These are phyloP conservation scores for Spea hammondii DNA, from an alignment of 2,797 vertebrate genomes.

Conservation along the genomic window DNA sequence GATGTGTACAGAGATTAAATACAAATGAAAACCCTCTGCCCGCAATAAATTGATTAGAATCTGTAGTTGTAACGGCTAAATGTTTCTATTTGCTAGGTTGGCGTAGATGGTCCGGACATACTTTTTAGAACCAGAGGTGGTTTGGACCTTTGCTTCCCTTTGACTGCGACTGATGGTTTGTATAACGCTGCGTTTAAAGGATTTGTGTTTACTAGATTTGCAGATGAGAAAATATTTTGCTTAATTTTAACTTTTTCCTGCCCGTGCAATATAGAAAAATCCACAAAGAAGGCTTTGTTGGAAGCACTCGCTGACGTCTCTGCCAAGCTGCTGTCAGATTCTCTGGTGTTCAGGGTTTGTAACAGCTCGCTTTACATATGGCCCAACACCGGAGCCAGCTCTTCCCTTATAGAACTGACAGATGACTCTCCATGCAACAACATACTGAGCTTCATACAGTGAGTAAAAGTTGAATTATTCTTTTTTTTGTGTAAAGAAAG, in stretches of 20 bases:
- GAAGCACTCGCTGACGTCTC: constrained; percentile 75
- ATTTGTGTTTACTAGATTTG: neutral
- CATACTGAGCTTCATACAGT: constrained; percentile 78
- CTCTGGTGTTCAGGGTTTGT: constrained; percentile 77
- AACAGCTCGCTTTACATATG: constrained; percentile 83
- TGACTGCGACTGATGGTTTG: constrained; percentile 80
- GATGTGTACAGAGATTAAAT: no score
- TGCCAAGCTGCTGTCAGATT: constrained; percentile 77
- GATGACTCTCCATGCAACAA: constrained; percentile 74
- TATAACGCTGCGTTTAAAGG: constrained; percentile 24
- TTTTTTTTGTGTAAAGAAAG: neutral
- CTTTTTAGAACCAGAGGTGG: constrained; percentile 82
- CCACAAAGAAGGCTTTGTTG: constrained; percentile 71
- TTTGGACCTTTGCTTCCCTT: constrained; percentile 82
- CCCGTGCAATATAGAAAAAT: constrained; percentile 64
- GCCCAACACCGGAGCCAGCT: constrained; percentile 76
- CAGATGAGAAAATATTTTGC: no score
- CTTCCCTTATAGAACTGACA: constrained; percentile 69
- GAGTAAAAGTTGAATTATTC: constrained; percentile 57
- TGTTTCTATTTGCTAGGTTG: constrained; percentile 54
- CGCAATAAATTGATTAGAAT: no score
- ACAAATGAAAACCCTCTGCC: no score
- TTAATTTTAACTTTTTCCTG: no score
- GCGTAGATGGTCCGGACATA: constrained; percentile 64
- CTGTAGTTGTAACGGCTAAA: no score